Conservation (phyloP, 2,113 vertebrate species). For the Axis porcinus region DNA sequence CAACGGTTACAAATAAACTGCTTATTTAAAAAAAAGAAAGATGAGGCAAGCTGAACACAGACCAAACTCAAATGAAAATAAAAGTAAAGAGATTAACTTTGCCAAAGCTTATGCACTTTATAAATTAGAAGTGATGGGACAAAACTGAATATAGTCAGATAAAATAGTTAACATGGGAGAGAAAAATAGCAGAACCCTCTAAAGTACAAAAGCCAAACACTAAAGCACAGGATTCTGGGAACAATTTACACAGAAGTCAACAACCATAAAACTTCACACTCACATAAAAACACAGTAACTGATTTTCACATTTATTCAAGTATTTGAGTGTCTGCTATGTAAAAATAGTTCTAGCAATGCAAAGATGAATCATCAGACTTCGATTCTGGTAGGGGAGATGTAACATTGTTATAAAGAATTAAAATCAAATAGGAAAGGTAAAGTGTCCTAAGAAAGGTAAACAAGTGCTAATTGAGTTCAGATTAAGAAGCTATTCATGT, state of each 20-base stretch:
- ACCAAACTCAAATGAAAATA: not conserved
- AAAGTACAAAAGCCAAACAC: slow-evolving; percentile 9
- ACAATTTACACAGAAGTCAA: slow-evolving; percentile 7
- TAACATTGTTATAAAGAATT: not conserved
- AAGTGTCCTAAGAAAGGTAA: not conserved
- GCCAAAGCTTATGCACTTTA: not conserved
- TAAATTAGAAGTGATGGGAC: slow-evolving; percentile 2
- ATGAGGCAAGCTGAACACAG: not conserved
- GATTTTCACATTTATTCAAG: slow-evolving; percentile 24
- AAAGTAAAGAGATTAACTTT: not conserved
- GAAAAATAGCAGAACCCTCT: not conserved
- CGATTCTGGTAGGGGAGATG: not conserved
- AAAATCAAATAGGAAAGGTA: not conserved
- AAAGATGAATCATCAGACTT: slow-evolving; percentile 17
- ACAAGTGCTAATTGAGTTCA: not conserved
- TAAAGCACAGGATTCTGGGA: slow-evolving; percentile 1
- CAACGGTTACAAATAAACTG: not conserved
- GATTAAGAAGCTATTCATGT: not conserved
- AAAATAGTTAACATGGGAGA: not conserved
- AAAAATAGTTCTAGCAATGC: not conserved
- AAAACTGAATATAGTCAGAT: slow-evolving; percentile 17
- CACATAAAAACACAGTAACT: not conserved
- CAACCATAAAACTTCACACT: not conserved
- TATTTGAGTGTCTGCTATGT: not conserved
- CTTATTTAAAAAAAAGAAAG: not conserved